Base-by-base conservation (phyloP, 2,888 invertebrate genomes). In the Synergus gifuensis region DNA sequence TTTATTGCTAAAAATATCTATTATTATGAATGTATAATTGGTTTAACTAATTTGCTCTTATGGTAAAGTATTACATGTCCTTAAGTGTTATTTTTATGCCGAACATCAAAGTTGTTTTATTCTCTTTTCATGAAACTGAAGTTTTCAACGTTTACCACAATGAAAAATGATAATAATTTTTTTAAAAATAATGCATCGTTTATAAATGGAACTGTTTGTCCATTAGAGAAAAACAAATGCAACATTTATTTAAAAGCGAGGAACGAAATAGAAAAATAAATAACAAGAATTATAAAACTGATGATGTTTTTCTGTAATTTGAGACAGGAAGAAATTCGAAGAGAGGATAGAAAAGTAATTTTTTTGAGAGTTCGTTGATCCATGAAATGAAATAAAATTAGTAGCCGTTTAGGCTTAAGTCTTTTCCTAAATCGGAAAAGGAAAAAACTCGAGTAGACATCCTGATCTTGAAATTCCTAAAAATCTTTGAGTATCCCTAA, bases 51-150 rank as follows among this genome's bases (percentile, higher is more conserved):
- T n/a, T n/a, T n/a, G n/a, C n/a, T n/a, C n/a, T n/a, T n/a, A n/a
- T n/a, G n/a, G n/a, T n/a, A n/a, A n/a, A n/a, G n/a, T n/a, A n/a
- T n/a, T n/a, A n/a, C n/a, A n/a, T n/a, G n/a, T 54, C 36, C 36
- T 54, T 28, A 9, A 46, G 16, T 28, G 40, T 42, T 42, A 42
- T 46, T 49, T 69, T 69, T 18, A 36, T 36, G 36, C 16, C 54
- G 54, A 5, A 73, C 49, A 49, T 73, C 73, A 73, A 28, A 54
- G 49, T 73, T 73, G n/a, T 36, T 54, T 73, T 73, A 73, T 73
- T 54, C 49, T 49, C 54, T 69, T 60, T 22, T 60, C 14, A 11
- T 28, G 60, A 18, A 60, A 11, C 9, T 58, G 12, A 11, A n/a
- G 22, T 60, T 22, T 60, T 11, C 0, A 1, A 28, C 3, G 28